A percentile compares a stretch with the other conserved stretches of the same genome.
phyloP scores from a whole-genome alignment of 2,888 invertebrate genomes.

The Agrochola macilenta region DNA sequence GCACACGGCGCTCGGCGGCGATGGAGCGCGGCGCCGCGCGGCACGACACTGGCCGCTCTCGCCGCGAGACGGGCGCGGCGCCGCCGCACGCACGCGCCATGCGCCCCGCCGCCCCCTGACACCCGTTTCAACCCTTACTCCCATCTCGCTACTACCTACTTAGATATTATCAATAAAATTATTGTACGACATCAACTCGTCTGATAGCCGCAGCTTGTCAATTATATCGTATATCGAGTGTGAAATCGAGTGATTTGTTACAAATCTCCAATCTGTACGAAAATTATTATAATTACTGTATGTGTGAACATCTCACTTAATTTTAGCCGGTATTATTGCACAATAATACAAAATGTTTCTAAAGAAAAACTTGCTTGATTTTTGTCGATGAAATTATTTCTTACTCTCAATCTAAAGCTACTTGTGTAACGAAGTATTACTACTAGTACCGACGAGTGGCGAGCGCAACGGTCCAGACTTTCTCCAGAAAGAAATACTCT shows the following conservation, averaged over 20 bases:
- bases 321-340: constrained; percentile 12
- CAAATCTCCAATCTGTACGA: constrained; percentile 18
- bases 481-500: constrained; percentile 66
- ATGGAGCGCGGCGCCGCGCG: constrained; percentile 80
- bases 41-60: constrained; percentile 79
- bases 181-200: constrained; percentile 86
- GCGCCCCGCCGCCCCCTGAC: constrained; percentile 66
- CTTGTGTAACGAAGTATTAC: constrained; percentile 55
- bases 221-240: constrained; percentile 75
- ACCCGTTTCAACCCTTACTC: constrained; percentile 77
- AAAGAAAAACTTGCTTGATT: constrained; percentile 17
- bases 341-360: constrained; percentile 17
- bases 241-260: constrained; percentile 71
- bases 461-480: constrained; percentile 74
- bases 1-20: constrained; percentile 70
- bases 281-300: constrained; percentile 21
- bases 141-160: constrained; percentile 87
- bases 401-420: constrained; percentile 41
- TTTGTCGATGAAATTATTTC: constrained; percentile 40
- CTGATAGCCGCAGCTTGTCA: constrained; percentile 80
- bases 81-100: constrained; percentile 82
- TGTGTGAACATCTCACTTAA: neutral
- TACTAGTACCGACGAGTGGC: constrained; percentile 66
- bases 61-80: constrained; percentile 82
- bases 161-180: constrained; percentile 90